Percentiles rank a stretch among this genome's conserved stretches.
Conservation (phyloP, 2,113 vertebrate species). For the Saccopteryx bilineata region DNA sequence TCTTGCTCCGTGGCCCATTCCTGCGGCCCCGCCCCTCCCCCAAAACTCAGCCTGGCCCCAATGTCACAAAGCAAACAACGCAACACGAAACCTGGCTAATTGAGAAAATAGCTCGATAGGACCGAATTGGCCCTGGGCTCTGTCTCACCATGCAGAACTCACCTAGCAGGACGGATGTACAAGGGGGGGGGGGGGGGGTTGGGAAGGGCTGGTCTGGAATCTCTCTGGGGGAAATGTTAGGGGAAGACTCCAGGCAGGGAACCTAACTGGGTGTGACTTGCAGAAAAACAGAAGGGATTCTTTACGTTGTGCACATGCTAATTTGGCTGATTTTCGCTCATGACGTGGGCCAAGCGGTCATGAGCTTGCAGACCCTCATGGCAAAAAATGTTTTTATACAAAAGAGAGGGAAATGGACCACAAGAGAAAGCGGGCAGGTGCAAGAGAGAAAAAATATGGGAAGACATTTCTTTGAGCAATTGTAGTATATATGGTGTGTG, state of each 20-base stretch:
- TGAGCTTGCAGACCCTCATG: not conserved
- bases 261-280: not conserved
- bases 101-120: not conserved
- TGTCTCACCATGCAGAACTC: not conserved
- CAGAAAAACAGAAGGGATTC: not conserved
- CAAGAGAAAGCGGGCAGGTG: not conserved
- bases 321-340: not conserved
- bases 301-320: not conserved
- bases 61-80: not conserved
- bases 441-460: not conserved
- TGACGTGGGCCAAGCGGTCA: not conserved
- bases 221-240: not conserved
- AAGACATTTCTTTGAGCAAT: not conserved
- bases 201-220: not conserved
- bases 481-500: not conserved
- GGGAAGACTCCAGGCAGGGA: not conserved
- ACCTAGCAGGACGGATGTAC: not conserved
- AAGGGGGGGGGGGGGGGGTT: no score
- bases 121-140: not conserved
- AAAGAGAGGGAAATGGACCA: not conserved
- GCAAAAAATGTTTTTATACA: not conserved
- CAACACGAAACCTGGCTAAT: not conserved
- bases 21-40: not conserved
- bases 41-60: not conserved
- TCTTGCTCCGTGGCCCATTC: not conserved